phyloP scores from a whole-genome alignment of 2,797 vertebrate genomes.

The Sebastes matsubarae region DNA sequence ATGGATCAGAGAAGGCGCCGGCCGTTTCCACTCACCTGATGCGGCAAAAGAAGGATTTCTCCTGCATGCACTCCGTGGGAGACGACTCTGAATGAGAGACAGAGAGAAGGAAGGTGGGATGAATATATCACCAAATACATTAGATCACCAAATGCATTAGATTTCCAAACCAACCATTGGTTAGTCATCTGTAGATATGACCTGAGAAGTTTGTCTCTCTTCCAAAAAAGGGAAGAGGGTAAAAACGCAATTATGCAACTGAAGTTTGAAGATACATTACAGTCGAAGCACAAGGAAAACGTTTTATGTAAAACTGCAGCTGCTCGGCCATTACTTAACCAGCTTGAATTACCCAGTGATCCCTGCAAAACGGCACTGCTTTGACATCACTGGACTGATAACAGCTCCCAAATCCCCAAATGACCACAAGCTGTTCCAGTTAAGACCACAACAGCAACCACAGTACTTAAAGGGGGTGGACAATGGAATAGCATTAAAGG shows the following conservation, averaged over 20 bases:
- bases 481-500: neutral
- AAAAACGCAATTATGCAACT: neutral
- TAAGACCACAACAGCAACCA: neutral
- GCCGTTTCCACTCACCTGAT: constrained; percentile 86
- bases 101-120: constrained; percentile 31
- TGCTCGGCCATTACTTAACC: neutral
- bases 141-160: neutral
- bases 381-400: neutral
- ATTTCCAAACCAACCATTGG: neutral
- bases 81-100: constrained; percentile 78
- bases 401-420: neutral
- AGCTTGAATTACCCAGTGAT: neutral
- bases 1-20: constrained; percentile 27
- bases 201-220: neutral
- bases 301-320: neutral
- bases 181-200: constrained; percentile 18
- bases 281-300: neutral
- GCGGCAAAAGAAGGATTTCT: constrained; percentile 98
- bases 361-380: neutral
- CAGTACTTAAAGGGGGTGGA: neutral
- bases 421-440: neutral
- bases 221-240: neutral
- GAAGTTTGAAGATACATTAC: neutral
- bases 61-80: constrained; percentile 90
- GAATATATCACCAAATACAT: constrained; percentile 9